Evolutionary conservation across 2,797 vertebrate species (phyloP).

Genomic region (Manis pentadactyla): DNA sequence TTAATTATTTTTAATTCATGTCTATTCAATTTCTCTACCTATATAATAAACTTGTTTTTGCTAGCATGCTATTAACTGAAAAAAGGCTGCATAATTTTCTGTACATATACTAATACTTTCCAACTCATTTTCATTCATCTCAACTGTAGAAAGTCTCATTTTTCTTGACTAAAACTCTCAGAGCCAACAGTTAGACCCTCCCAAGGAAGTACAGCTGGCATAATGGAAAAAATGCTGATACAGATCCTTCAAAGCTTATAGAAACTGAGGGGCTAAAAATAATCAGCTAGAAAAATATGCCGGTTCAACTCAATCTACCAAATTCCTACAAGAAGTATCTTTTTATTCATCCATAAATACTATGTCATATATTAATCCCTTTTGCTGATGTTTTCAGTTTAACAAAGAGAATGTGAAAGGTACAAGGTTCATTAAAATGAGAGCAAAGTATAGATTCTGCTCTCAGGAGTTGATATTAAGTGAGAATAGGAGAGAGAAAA

Average conservation of each 20-base stretch:
- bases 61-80: background rate
- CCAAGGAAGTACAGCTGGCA: background rate
- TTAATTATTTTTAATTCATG: conserved; percentile 58
- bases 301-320: background rate
- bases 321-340: conserved; percentile 12
- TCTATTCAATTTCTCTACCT: background rate
- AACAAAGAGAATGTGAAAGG: background rate
- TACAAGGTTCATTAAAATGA: conserved; percentile 12
- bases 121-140: conserved; percentile 56
- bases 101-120: conserved; percentile 41
- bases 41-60: background rate
- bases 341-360: background rate
- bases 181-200: background rate
- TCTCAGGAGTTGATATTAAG: background rate
- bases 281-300: background rate
- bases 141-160: background rate
- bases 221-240: background rate
- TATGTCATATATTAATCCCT: background rate
- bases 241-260: background rate
- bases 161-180: conserved; percentile 26
- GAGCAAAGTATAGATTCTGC: background rate
- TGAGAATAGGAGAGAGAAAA: background rate
- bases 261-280: conserved; percentile 28
- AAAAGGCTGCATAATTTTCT: background rate
- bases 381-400: conserved; percentile 30